Evolutionary conservation across 2,113 vertebrate genomes (phyloP), one percentile per base, ranked within the genome.

Genomic region (Beaufortia kweichowensis): DNA sequence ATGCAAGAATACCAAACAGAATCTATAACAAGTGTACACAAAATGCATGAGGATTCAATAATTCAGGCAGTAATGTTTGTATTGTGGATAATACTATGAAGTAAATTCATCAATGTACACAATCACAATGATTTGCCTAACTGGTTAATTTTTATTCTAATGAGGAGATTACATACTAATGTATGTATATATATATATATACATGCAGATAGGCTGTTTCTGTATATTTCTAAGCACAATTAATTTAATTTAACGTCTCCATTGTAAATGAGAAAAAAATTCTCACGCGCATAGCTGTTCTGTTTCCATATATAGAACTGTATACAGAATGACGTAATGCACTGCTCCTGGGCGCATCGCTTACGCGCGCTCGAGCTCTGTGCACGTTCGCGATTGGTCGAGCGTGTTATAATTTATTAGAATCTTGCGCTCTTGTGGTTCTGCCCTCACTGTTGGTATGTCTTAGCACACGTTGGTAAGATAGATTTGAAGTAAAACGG

Each of bases 291-390:
- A 29, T 14, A 69, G 68, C 79, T 86, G 86, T 81, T 81, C 81
- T 84, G 81, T 17, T 85, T 85, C 68, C 50, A 65, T 75, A 57
- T 62, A 60, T 79, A 41, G 78, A 43, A 19, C 66, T 15, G 15
- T 5, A 24, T 39, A 39, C 50, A 57, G 3, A n/a, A 83, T 90
- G 89, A 90, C 85, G 87, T 88, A 82, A 89, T 55, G 1, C 21
- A 57, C 33, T 35, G 75, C 81, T 78, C 80, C 60, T 19, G 78
- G 82, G 77, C 48, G 77, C 61, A 77, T 62, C 71, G 35, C 48
- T 15, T 65, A 57, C 67, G 28, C 15, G 66, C 85, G 84, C 85
- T 83, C 88, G 86, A 46, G 63, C 23, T 43, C 0, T 39, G n/a
- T 12, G 56, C 33, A 66, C 77, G n/a, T 24, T n/a, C 39, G 28